Base-by-base conservation (phyloP, 2,797 vertebrate genomes). In the Catamblyrhynchus diadema region DNA sequence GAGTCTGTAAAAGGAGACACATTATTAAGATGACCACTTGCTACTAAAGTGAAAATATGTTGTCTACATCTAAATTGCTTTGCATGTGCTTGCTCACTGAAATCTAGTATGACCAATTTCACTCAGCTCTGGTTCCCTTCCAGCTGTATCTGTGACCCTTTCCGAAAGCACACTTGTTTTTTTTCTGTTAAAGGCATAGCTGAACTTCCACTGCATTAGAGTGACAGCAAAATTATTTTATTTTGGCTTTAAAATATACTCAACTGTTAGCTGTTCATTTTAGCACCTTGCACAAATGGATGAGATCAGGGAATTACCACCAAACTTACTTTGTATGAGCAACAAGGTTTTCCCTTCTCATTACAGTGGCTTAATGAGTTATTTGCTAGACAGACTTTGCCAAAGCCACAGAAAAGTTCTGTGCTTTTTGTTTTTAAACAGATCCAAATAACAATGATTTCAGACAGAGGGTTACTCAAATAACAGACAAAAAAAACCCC, bases 1-100 rank as follows among this genome's bases (percentile, higher is more conserved):
- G 98, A 99, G 97, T 99, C 99, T 99, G 95, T 54, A 95, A 97
- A 94, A 94, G 81, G 53, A 97, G 86, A 96, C 56, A 81, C 24
- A 88, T 41, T 17, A 80, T 82, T 91, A 74, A 86, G 65, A 88
- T 8, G 67, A 66, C 60, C 57, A 78, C 30, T 75, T 82, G 74
- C 94, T 88, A 59, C 28, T 83, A 35, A 91, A 37, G 91, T 32
- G 41, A 75, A 80, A 95, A 95, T 10, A 66, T 14, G 47, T 6
- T 37, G n/a, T 70, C 80, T 35, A 41, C 30, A 91, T 45, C 47
- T 54, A 71, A 96, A 81, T 89, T 30, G 33, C 32, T 86, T 53
- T 75, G 57, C 18, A 78, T 24, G 27, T 79, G 50, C 80, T 74
- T 80, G 73, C 37, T 65, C 28, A 73, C 51, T 62, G 78, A 30